Evolutionary conservation across 2,797 vertebrate species (phyloP), one percentile per base, ranked within the genome.

Genomic region (Pangasius djambal): DNA sequence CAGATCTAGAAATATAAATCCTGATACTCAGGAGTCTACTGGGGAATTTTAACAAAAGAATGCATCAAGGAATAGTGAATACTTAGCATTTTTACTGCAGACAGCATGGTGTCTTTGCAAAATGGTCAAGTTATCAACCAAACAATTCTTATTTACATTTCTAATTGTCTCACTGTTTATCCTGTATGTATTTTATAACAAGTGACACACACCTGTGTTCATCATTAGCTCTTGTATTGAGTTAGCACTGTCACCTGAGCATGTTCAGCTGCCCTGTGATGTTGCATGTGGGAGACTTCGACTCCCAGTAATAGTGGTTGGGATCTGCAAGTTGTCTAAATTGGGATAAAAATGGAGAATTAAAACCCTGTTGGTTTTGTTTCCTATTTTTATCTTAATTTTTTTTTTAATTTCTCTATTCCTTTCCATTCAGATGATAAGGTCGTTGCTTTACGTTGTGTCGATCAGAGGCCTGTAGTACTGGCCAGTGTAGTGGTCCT

Each of bases 401-500:
- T n/a, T 15, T n/a, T 15, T 59, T 8, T 28, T 1, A 44, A 48
- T 48, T 82, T 22, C 4, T 59, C 20, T 31, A 48, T 50, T 52
- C 10, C 34, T 82, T 72, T 50, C 77, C 67, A 69, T 59, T 81
- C 61, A 85, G 22, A 52, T 63, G 8, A 37, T 37, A 70, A 52
- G 55, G 50, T 72, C 15, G 67, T 52, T 31, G 34, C 52, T 75
- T 59, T 61, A n/a, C 63, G 28, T 34, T 48, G 18, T 72, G 61
- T 82, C 44, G 20, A 67, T 88, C 28, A n/a, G 48, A 15, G 1
- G 10, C 63, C 70, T 57, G 85, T 84, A 83, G 20, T 79, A 34
- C 69, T 74, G 77, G 82, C 59, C 89, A 59, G 78, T 89, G 44
- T 88, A 70, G 52, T 75, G 65, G 55, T 59, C 59, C 74, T 78